Percentiles rank a stretch among this genome's conserved stretches.
phyloP scores from a whole-genome alignment of 2,113 vertebrate species.

The Phasianus colchicus region DNA sequence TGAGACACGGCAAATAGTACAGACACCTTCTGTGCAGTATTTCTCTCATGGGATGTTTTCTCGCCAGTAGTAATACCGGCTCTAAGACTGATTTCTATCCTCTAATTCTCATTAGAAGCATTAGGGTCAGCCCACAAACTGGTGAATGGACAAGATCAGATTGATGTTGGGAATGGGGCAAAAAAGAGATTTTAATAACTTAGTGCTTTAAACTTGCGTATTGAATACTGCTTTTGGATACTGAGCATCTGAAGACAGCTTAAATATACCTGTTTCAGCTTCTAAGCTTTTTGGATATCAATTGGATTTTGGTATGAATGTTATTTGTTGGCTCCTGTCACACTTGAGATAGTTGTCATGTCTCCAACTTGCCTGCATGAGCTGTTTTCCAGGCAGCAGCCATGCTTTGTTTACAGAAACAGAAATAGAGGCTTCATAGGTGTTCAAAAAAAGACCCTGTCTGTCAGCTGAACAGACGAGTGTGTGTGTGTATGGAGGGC shows the following conservation, averaged over 20 bases:
- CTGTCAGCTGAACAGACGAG: neutral
- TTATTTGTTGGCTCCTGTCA: neutral
- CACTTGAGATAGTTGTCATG: neutral
- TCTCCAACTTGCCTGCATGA: neutral
- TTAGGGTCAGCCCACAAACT: neutral
- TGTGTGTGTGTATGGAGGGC: neutral
- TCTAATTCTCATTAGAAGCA: neutral
- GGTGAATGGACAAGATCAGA: neutral
- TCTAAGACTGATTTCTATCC: neutral
- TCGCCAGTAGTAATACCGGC: neutral
- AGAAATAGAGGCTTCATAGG: rapidly evolving
- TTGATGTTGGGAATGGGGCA: neutral
- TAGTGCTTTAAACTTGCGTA: neutral
- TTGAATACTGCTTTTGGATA: neutral
- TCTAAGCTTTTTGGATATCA: neutral
- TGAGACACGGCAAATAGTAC: neutral
- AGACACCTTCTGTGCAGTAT: neutral
- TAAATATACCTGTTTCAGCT: neutral
- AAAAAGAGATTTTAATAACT: neutral
- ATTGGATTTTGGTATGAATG: neutral
- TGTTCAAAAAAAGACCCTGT: neutral
- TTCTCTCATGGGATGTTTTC: neutral
- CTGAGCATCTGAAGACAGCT: neutral
- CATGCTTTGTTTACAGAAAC: neutral
- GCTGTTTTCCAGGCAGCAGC: neutral